phyloP scores from a whole-genome alignment of 2,113 vertebrate species.

The Coptodon rendalli region DNA sequence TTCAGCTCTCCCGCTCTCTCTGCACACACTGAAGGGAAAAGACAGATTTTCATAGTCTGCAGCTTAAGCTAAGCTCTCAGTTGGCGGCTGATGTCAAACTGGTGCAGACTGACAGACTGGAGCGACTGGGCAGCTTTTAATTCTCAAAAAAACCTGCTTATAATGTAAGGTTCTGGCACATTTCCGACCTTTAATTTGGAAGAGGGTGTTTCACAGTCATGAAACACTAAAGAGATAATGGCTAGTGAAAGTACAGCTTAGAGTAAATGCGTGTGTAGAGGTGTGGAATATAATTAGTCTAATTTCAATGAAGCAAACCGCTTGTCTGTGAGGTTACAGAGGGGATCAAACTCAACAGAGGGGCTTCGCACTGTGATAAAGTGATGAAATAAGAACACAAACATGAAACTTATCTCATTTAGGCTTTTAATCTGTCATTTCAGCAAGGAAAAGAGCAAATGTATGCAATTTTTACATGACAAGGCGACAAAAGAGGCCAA shows the following conservation, averaged over 20 bases:
- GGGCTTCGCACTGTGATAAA: conserved; percentile 10
- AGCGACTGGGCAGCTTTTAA: conserved; percentile 18
- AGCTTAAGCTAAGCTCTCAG: background rate
- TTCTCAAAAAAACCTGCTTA: conserved; percentile 5
- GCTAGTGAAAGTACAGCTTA: conserved; percentile 70
- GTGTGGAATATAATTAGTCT: conserved; percentile 73
- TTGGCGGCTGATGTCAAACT: conserved; percentile 20
- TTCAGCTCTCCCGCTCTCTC: background rate
- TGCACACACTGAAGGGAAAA: background rate
- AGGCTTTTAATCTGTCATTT: conserved; percentile 15
- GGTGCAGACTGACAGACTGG: conserved; percentile 15
- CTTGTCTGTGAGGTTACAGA: conserved; percentile 43
- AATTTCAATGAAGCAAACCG: conserved; percentile 65
- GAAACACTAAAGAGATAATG: conserved; percentile 63
- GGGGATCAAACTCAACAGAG: conserved; percentile 22
- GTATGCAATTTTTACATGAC: background rate
- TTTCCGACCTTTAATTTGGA: conserved; percentile 72
- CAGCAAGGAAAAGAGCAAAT: background rate
- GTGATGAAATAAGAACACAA: conserved; percentile 7
- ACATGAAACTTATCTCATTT: background rate
- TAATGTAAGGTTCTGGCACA: conserved; percentile 71
- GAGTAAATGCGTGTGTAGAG: conserved; percentile 47
- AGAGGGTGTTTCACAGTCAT: conserved; percentile 69
- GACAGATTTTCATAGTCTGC: background rate
- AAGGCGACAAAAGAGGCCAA: background rate